Evolutionary conservation across 2,113 vertebrate species (phyloP), one percentile per base, ranked within the genome.

Genomic region (Chiloscyllium plagiosum): DNA sequence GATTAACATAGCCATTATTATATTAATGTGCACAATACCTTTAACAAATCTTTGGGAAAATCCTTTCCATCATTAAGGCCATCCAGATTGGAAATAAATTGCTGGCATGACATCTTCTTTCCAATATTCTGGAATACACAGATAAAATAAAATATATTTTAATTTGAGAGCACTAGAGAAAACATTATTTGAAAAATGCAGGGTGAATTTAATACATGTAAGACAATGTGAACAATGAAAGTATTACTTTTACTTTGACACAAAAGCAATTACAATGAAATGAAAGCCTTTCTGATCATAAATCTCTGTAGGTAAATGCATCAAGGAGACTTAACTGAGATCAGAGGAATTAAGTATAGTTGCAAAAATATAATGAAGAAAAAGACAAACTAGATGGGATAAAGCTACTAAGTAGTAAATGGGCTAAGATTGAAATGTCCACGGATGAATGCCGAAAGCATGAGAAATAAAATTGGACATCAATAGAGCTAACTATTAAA

Each of bases 91-190:
- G 98, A 97, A 96, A 99, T 99, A 96, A 99, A 99, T 96, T 99
- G 99, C 89, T 99, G 99, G 96, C 98, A 99, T 0, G 99, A 99
- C 99, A 99, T 99, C 97, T 99, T 99, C 97, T 99, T 99, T 96
- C 99, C 99, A 96, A 99, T 99, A 96, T 99, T 99, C 99, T 99
- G 97, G 78, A 97, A 97, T 94, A 96, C 94, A 98, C 96, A 96
- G 96, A 87, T 37, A 70, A 15, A 72, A 95, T 50, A 50, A 95
- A 50, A 95, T 47, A 47, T 6, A 33, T 94, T 94, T 93, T 93
- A 93, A 92, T 15, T 65, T 1, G 1, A 65, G 1, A 94, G 13
- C 20, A 94, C 6, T 20, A 69, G 17, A 42, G 1, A 47, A 94
- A 72, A 6, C 29, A 95, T 19, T 95, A 37, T 29, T 72, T 76